Evolutionary conservation across 2,113 vertebrate genomes (phyloP).

Genomic region (Castor canadensis): DNA sequence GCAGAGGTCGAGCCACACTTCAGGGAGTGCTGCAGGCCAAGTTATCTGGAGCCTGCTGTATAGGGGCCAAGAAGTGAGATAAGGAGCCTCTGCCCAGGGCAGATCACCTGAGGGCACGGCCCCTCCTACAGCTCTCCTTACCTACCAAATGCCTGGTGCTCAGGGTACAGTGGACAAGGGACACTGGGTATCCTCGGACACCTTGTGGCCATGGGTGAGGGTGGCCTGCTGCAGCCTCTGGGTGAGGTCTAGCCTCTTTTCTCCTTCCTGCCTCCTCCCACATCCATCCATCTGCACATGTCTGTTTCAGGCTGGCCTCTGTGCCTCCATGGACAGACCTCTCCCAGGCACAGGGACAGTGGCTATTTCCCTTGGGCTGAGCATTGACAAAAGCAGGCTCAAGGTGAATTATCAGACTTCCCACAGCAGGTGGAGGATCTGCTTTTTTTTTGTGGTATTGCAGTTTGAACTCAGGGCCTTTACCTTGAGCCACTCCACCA

Average conservation of each 20-base stretch:
- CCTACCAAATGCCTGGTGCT: neutral
- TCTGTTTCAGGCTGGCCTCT: neutral
- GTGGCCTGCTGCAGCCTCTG: neutral
- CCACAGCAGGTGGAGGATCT: rapidly evolving
- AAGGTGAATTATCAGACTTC: neutral
- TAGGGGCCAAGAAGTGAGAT: too few relatives aligned
- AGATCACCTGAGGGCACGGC: neutral
- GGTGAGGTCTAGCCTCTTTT: neutral
- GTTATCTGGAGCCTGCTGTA: too few relatives aligned
- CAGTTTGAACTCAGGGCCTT: too few relatives aligned
- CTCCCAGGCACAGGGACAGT: rapidly evolving
- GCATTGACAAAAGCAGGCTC: neutral
- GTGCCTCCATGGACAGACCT: rapidly evolving
- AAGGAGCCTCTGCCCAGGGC: neutral
- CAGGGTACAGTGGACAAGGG: neutral
- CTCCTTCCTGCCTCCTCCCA: neutral
- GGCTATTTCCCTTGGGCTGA: too few relatives aligned
- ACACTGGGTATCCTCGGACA: neutral
- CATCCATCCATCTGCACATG: rapidly evolving
- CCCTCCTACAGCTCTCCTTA: neutral
- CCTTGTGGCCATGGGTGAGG: too few relatives aligned
- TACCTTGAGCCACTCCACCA: too few relatives aligned
- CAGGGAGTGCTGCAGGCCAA: neutral
- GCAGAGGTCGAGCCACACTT: neutral
- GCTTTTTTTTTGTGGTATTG: neutral